Base-by-base conservation (phyloP, 92 coral and sea anemone species). In the Palythoa grandiflora region DNA sequence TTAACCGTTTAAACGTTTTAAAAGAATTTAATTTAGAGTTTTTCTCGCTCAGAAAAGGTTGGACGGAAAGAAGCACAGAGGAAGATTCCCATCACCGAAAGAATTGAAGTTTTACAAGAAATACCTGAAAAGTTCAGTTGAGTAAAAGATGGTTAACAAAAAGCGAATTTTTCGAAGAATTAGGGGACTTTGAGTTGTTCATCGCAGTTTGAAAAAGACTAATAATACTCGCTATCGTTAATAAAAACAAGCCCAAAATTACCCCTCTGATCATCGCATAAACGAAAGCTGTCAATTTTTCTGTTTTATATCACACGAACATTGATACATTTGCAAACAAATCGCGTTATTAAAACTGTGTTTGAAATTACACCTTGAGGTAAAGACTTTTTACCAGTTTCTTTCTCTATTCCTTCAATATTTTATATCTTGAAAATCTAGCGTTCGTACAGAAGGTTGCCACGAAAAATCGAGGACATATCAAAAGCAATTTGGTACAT, bases 31-130 rank as follows among this genome's bases (percentile, higher is more conserved):
- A 13, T 1, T 38, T 17, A 48, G 8, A 61, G 36, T 19, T 60
- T 59, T 39, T 17, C 28, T 60, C 37, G 84, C 51, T 60, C 73
- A 59, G 73, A 59, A 79, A 79, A 59, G 59, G 84, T 37, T 55
- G 53, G 1, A 79, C 52, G 13, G 71, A 38, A 14, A 11, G 75
- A 66, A 39, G 71, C 47, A 48, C 48, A 50, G 44, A 60, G 48
- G 39, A 28, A 47, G 44, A 66, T 21, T 20, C 75, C 86, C 86
- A 65, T 47, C 75, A 65, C 86, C 86, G 86, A 81, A 53, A 81
- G 1, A 70, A 3, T 11, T 65, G 11, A 21, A 53, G 5, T 44
- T 19, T 81, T n/a, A 65, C 55, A 6, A 63, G 15, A 40, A 28
- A 28, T 28, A 63, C 35, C 68, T 36, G 63, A 47, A 13, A 54